Percentiles rank a stretch among this genome's conserved stretches.
Conservation (phyloP, 2,888 invertebrate species). For the Lasiommata megera region DNA sequence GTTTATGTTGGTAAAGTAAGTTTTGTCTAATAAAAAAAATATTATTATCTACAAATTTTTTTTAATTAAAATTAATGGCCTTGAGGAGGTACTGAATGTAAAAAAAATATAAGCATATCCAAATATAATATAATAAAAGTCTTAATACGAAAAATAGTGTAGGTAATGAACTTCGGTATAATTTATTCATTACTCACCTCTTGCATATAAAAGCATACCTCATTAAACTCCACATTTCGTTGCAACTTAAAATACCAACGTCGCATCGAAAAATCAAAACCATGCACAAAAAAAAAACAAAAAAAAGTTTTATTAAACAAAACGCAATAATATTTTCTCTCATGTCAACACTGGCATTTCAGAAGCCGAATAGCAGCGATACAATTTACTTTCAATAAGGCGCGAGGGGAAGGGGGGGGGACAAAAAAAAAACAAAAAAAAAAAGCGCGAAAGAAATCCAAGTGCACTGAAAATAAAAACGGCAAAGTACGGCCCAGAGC, state of each 20-base stretch:
- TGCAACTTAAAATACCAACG: not conserved
- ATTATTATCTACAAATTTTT: too few species aligned
- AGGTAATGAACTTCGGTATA: too few species aligned
- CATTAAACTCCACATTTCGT: not conserved
- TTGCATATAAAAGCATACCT: not conserved
- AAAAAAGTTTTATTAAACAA: constrained; percentile 10
- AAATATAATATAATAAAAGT: too few species aligned
- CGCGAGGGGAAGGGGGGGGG: too few species aligned
- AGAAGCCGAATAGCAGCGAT: constrained; percentile 52
- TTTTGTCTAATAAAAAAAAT: too few species aligned
- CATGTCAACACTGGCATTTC: constrained; percentile 61
- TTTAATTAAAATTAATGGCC: too few species aligned
- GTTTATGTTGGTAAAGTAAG: too few species aligned
- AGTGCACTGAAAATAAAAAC: constrained; percentile 67
- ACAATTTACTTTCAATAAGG: constrained; percentile 45
- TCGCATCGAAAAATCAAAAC: not conserved
- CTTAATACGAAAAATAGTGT: too few species aligned
- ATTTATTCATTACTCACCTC: not conserved
- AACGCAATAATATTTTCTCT: constrained; percentile 29
- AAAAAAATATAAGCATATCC: too few species aligned
- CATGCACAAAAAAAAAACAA: not conserved
- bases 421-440: too few species aligned
- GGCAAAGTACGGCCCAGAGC: constrained; percentile 72
- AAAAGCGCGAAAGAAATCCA: constrained; percentile 46
- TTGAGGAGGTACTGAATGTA: too few species aligned